Percentiles rank a stretch among this genome's conserved stretches.
Evolutionary conservation across 2,113 vertebrate species (phyloP).

Genomic region (Micronycteris hirsuta): DNA sequence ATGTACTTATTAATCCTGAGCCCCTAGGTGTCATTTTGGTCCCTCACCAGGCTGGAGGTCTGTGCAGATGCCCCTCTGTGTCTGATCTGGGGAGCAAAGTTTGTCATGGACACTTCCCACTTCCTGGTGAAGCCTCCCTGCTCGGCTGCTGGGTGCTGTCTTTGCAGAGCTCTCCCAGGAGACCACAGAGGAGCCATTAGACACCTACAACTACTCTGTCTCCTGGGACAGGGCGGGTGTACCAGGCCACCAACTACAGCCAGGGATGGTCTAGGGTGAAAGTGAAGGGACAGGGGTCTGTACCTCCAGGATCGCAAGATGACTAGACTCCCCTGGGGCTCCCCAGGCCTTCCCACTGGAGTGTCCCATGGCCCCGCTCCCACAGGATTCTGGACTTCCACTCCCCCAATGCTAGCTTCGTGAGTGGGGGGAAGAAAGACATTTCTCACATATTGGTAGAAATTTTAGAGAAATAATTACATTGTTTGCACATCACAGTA

Average conservation of each 20-base stretch:
- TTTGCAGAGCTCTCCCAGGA: neutral
- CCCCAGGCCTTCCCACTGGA: neutral
- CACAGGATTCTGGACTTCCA: neutral
- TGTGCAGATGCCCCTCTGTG: neutral
- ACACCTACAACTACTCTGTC: neutral
- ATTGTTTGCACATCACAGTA: neutral
- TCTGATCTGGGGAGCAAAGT: neutral
- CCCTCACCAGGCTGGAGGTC: neutral
- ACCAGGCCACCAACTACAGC: neutral
- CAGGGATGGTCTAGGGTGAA: neutral
- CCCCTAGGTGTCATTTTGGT: neutral
- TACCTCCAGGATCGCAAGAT: neutral
- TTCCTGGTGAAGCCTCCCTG: neutral
- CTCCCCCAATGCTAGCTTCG: neutral
- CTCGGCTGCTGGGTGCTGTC: neutral
- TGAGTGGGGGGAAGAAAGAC: neutral
- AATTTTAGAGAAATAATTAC: neutral
- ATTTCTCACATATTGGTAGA: neutral
- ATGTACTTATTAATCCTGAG: neutral
- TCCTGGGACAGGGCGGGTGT: neutral
- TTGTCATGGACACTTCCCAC: neutral
- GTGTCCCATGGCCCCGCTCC: neutral
- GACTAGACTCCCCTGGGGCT: neutral
- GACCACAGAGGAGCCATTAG: neutral
- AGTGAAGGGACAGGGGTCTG: neutral